Base-by-base conservation (phyloP, 2,797 vertebrate genomes). In the Sciurus carolinensis region DNA sequence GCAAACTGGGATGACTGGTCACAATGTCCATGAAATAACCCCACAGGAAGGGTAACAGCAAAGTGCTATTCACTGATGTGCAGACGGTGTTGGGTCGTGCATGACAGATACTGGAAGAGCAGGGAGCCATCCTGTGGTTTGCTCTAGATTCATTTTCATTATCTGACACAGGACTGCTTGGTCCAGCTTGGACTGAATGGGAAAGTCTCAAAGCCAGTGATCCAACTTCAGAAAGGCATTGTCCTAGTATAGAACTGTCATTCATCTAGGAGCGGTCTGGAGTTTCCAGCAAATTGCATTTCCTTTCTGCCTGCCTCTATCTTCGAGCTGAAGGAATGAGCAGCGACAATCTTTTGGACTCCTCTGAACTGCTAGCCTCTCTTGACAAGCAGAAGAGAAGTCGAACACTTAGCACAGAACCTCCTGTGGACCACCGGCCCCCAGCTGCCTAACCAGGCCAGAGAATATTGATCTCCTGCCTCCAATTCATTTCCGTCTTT, bases 271-370 rank as follows among this genome's bases (percentile, higher is more conserved):
- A 90, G 64, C n/a, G 62, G 50, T n/a, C 80, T 28, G 80, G 66
- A 39, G n/a, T 87, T 94, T 87, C 76, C 42, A 73, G 77, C 5
- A 93, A 90, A 79, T n/a, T 64, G 54, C 30, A 81, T 69, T 92
- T 95, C 50, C 54, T 94, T 83, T 91, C 96, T 82, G 47, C 30
- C 84, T 88, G 15, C 18, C 92, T 17, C 44, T 1, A 30, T 57
- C 87, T 95, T 85, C 76, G 64, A 52, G 47, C 12, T 76, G 30
- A 95, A 97, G 71, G 67, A 69, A 84, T 3, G 4, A 87, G 24
- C 50, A 82, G 39, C 44, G 76, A 57, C 66, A 62, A 80, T 57
- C 79, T 82, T 66, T 24, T 54, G 52, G 64, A 79, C 42, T 52
- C 50, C 39, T 4, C 33, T 73, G 76, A 93, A 81, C 42, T 36